These are phyloP conservation scores for Cheilosia vulpina DNA, from an alignment of 2,888 invertebrate genomes.

Conservation along the genomic window DNA sequence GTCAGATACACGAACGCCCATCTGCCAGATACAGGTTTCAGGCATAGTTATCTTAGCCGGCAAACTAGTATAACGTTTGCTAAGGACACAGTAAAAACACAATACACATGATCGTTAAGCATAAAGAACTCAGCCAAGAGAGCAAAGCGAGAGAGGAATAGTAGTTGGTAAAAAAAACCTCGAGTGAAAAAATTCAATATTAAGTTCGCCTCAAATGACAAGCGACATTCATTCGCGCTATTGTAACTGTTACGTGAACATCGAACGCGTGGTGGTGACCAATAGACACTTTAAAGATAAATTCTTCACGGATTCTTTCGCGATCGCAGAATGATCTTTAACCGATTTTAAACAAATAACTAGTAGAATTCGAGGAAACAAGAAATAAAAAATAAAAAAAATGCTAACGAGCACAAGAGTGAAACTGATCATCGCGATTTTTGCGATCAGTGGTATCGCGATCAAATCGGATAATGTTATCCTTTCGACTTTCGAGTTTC, in stretches of 20 bases:
- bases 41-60: conserved; percentile 43
- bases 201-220: conserved; percentile 63
- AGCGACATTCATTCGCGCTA: conserved; percentile 66
- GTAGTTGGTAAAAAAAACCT: conserved; percentile 39
- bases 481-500: conserved; percentile 80
- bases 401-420: conserved; percentile 48
- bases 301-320: neutral
- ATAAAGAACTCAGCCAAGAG: conserved; percentile 22
- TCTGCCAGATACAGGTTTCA: conserved; percentile 48
- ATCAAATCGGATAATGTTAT: conserved; percentile 78
- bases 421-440: conserved; percentile 44
- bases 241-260: conserved; percentile 68
- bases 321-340: conserved; percentile 68
- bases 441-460: conserved; percentile 49
- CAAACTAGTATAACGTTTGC: conserved; percentile 59
- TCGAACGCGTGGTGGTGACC: conserved; percentile 41
- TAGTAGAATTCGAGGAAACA: conserved; percentile 6
- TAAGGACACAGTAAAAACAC: conserved; percentile 61
- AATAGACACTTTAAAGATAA: conserved; percentile 13
- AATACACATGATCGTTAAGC: conserved; percentile 10
- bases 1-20: conserved; percentile 13
- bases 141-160: conserved; percentile 35
- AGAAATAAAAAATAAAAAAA: conserved; percentile 16
- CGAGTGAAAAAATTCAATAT: conserved; percentile 62
- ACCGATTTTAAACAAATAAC: conserved; percentile 27